A percentile compares a stretch with the other conserved stretches of the same genome.
Evolutionary conservation across 2,113 vertebrate genomes (phyloP).

Genomic region (Poecilia latipinna): DNA sequence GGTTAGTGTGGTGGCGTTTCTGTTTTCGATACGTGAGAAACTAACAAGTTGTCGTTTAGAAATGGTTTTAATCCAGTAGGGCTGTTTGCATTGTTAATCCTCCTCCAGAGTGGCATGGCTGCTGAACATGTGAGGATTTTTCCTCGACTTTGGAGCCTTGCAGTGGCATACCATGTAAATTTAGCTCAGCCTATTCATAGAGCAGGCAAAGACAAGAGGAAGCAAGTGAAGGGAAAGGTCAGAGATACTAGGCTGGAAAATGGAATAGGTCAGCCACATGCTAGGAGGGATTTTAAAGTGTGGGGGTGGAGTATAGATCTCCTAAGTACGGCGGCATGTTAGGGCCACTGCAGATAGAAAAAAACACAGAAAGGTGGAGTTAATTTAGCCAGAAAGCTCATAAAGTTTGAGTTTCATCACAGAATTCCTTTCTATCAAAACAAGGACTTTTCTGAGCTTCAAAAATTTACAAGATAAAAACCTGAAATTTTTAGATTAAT

Average conservation of each 20-base stretch:
- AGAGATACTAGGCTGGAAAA: conserved; percentile 59
- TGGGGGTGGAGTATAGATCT: conserved; percentile 11
- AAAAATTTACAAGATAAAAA: too few species aligned
- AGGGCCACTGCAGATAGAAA: too few species aligned
- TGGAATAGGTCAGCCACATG: conserved; percentile 55
- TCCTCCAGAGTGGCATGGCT: background rate
- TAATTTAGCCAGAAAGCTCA: too few species aligned
- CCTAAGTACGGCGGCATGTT: too few species aligned
- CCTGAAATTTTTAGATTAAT: too few species aligned
- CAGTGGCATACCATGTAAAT: conserved; percentile 54
- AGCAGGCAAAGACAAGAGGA: conserved; percentile 17
- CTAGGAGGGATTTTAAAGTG: conserved; percentile 23
- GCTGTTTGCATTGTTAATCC: background rate
- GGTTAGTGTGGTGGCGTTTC: conserved; percentile 19
- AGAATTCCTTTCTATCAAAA: too few species aligned
- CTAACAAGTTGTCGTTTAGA: background rate
- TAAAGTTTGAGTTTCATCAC: too few species aligned
- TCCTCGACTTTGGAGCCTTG: background rate
- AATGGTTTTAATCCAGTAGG: background rate
- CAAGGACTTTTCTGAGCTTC: too few species aligned
- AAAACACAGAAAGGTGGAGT: too few species aligned
- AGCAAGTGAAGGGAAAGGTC: conserved; percentile 60
- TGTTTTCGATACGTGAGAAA: background rate
- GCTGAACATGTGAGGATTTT: background rate
- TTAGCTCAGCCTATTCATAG: conserved; percentile 68